Base-by-base conservation (phyloP, 2,797 vertebrate genomes). In the Lepilemur ruficaudatus region DNA sequence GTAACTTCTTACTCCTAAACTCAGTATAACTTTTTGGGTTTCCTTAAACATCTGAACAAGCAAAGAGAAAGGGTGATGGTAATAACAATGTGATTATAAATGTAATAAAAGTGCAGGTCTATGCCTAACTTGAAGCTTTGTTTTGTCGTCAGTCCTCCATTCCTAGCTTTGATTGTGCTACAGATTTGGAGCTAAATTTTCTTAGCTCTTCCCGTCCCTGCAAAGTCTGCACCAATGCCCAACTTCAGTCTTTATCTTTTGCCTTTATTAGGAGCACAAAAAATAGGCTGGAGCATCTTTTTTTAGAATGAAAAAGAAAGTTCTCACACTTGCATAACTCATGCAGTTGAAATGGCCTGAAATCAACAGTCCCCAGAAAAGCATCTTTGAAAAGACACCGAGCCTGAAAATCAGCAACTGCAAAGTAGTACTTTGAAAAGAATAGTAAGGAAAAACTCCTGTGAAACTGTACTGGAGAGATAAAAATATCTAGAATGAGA, bases 311-410 rank as follows among this genome's bases (percentile, higher is more conserved):
- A 78, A 43, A 82, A 75, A 52, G 94, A 79, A 83, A 63, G 46
- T 93, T 67, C 89, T 95, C 89, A 90, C 86, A 93, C 91, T 98
- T 96, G 91, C 52, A 81, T 97, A 97, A 96, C 91, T 87, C 82
- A 78, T 48, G n/a, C 67, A 80, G 70, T 84, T 96, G 91, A 96
- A 97, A 89, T 52, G 61, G 79, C n/a, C 95, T 95, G 93, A 95
- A 97, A 96, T 85, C 93, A 96, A 96, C 65, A 84, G 70, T 89
- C 87, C 76, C 78, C 75, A 95, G 83, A 93, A 96, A 95, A 78
- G 70, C 70, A 91, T 81, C 79, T 93, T 87, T 96, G 82, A 93
- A 95, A 95, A 89, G 75, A 93, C 20, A 87, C 22, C 0, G 0
- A 75, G 80, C 65, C 78, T 94, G 15, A 96, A 93, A 94, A 81